phyloP scores from a whole-genome alignment of 2,888 invertebrate species.

The Teinopalpus imperialis region DNA sequence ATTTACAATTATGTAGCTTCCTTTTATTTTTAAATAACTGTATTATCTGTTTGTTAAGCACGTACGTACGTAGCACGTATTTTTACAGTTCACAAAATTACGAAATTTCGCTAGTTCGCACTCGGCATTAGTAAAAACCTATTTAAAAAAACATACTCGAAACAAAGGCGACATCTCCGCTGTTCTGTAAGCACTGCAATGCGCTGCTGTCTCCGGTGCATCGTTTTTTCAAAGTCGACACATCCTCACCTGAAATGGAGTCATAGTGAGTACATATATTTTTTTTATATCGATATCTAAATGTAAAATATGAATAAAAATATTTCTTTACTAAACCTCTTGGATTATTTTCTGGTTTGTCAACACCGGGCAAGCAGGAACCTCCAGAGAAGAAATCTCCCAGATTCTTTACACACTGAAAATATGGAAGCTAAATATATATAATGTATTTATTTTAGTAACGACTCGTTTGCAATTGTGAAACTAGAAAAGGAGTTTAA shows the following conservation, averaged over 20 bases:
- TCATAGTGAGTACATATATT: too few relatives aligned
- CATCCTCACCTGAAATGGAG: conserved; percentile 54
- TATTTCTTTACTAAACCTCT: conserved; percentile 48
- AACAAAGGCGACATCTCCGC: conserved; percentile 89
- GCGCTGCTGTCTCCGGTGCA: conserved; percentile 79
- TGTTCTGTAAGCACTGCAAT: conserved; percentile 85
- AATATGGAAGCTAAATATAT: background rate
- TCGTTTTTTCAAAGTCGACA: conserved; percentile 67
- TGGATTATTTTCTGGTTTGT: conserved; percentile 71
- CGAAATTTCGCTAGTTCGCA: too few relatives aligned
- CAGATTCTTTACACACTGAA: conserved; percentile 81
- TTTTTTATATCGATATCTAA: too few relatives aligned
- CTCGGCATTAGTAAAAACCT: too few relatives aligned
- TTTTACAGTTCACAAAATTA: too few relatives aligned
- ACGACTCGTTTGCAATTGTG: too few relatives aligned
- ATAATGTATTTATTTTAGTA: too few relatives aligned
- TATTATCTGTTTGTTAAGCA: too few relatives aligned
- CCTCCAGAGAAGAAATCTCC: conserved; percentile 86
- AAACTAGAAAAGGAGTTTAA: too few relatives aligned
- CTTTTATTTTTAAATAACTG: too few relatives aligned
- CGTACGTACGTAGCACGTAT: too few relatives aligned
- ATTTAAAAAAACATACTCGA: conserved; percentile 71
- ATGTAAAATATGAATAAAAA: background rate
- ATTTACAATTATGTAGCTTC: too few relatives aligned
- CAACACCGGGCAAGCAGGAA: conserved; percentile 83